Evolutionary conservation across 2,888 invertebrate species (phyloP).

Genomic region (Autographa gamma): DNA sequence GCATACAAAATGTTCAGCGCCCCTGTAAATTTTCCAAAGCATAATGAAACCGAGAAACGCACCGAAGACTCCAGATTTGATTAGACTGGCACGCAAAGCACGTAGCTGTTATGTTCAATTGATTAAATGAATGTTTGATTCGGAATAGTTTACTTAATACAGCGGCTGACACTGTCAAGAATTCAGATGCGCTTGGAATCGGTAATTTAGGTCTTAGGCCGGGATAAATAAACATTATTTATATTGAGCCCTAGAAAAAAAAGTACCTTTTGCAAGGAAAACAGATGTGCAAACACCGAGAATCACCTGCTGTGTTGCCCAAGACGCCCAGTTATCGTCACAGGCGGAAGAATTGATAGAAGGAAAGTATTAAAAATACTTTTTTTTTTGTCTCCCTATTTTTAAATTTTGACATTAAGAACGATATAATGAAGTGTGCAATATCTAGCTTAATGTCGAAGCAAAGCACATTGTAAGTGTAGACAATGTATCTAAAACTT

Average conservation of each 20-base stretch:
- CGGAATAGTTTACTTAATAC: conserved; percentile 67
- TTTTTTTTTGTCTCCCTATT: too few relatives aligned
- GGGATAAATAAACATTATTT: not conserved
- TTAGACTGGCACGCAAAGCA: conserved; percentile 73
- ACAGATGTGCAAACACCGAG: too few relatives aligned
- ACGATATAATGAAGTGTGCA: too few relatives aligned
- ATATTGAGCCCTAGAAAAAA: not conserved
- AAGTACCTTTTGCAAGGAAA: too few relatives aligned
- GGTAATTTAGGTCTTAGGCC: conserved; percentile 57
- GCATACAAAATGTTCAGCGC: conserved; percentile 59
- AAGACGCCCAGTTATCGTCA: too few relatives aligned
- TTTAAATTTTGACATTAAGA: too few relatives aligned
- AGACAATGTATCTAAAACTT: too few relatives aligned
- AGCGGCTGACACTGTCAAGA: conserved; percentile 54
- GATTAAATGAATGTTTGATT: conserved; percentile 77
- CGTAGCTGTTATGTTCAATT: conserved; percentile 78
- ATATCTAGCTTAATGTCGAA: too few relatives aligned
- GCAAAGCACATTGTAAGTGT: too few relatives aligned
- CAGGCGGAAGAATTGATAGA: too few relatives aligned
- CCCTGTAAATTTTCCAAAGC: conserved; percentile 64
- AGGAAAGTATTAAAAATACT: too few relatives aligned
- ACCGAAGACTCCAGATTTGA: conserved; percentile 74
- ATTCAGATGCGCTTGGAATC: conserved; percentile 66
- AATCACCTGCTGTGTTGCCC: too few relatives aligned
- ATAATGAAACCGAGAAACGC: conserved; percentile 60